Percentiles rank a stretch among this genome's conserved stretches.
These are phyloP conservation scores for Cyphomyrus discorhynchus DNA, from an alignment of 2,113 vertebrate species.

Conservation along the genomic window DNA sequence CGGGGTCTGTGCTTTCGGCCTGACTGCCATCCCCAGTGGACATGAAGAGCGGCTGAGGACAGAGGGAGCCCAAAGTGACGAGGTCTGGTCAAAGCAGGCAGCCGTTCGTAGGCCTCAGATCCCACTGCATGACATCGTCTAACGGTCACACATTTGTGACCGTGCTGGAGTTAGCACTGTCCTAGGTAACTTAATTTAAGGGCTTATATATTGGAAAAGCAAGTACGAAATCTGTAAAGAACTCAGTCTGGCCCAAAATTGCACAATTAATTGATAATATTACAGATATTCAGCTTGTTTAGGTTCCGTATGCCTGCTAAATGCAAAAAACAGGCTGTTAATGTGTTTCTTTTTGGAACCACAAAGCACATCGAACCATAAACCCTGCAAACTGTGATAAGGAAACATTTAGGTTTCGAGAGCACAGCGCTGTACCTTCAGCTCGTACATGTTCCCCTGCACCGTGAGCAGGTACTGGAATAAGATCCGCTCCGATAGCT, in stretches of 20 bases:
- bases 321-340: neutral
- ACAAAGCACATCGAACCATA: neutral
- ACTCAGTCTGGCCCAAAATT: neutral
- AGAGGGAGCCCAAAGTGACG: slow-evolving; percentile 14
- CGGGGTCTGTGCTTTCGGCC: neutral
- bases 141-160: neutral
- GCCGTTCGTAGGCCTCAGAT: neutral
- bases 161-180: neutral
- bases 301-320: neutral
- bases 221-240: neutral
- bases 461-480: slow-evolving; percentile 86
- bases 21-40: slow-evolving; percentile 62
- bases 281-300: neutral
- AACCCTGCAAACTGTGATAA: neutral
- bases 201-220: neutral
- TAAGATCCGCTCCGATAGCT: slow-evolving; percentile 75
- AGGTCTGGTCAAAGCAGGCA: neutral
- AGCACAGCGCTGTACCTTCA: slow-evolving; percentile 70
- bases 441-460: slow-evolving; percentile 80
- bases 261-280: neutral
- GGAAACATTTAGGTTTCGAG: neutral
- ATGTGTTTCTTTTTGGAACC: neutral
- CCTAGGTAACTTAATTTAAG: neutral
- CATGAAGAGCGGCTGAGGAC: slow-evolving; percentile 87
- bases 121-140: neutral